Evolutionary conservation across 1,140 invertebrate genomes (phyloP).

Genomic region (Heterodera carotae): DNA sequence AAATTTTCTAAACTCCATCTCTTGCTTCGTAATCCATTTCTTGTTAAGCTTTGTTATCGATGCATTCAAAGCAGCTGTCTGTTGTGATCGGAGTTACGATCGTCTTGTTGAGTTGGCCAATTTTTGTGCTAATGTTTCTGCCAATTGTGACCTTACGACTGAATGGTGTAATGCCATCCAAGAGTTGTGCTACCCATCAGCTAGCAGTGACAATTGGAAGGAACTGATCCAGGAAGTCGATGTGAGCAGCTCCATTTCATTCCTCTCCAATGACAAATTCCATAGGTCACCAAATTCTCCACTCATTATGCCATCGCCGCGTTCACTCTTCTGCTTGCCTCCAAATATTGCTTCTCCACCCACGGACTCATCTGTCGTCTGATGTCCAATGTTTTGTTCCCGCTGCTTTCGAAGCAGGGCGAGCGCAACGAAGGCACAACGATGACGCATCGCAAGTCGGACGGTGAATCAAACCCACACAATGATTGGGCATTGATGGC

Average conservation of each 20-base stretch:
- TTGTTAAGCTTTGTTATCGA: conserved; percentile 51
- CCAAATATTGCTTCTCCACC: conserved; percentile 56
- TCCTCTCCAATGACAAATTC: neutral
- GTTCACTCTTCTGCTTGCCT: conserved; percentile 49
- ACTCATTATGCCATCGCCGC: conserved; percentile 52
- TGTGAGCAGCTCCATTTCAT: conserved; percentile 24
- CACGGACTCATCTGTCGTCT: conserved; percentile 46
- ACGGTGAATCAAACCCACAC: conserved; percentile 5
- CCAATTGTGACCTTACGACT: conserved; percentile 64
- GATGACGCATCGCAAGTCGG: neutral
- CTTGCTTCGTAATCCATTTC: too few species aligned
- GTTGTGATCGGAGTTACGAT: conserved; percentile 45
- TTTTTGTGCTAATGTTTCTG: conserved; percentile 66
- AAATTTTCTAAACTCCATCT: too few species aligned
- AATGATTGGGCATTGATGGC: too few species aligned
- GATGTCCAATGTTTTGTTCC: conserved; percentile 49
- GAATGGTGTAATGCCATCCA: conserved; percentile 51
- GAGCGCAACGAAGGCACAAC: neutral
- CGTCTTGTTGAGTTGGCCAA: conserved; percentile 50
- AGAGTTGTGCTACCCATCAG: conserved; percentile 45
- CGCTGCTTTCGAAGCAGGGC: conserved; percentile 32
- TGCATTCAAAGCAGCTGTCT: conserved; percentile 41
- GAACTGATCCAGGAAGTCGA: conserved; percentile 41
- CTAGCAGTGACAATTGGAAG: conserved; percentile 31
- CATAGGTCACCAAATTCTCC: conserved; percentile 42